Base-by-base conservation (phyloP, 2,888 invertebrate genomes). In the Lypha dubia region DNA sequence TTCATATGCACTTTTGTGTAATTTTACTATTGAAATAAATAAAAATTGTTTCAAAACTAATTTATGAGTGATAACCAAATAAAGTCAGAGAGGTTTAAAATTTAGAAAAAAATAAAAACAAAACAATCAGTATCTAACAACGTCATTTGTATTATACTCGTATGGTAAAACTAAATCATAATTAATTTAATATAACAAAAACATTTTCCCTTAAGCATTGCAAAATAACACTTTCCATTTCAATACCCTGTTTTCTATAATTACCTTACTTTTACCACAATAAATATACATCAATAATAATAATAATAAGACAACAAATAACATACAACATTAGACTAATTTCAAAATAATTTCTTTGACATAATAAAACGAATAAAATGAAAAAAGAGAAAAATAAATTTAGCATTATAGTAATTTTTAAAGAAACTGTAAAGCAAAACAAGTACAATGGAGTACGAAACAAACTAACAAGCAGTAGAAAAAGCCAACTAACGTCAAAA, bases 321-420 rank as follows among this genome's bases (percentile, higher is more conserved):
- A 62, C 46, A 49, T 35, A 68, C 60, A 77, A 73, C 32, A 71
- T 83, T 77, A 60, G 73, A 73, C 71, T 73, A 77, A 83, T 83
- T 71, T 67, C 60, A 77, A 60, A 20, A 83, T 73, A 77, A 73
- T 77, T 77, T 82, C 71, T 58, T 77, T 82, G 67, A 62, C 68
- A 83, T 41, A 71, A 77, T 71, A 58, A 75, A 77, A 65, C 20
- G 58, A 63, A 53, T 15, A 63, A 82, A 70, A 63, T 15, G n/a
- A n/a, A n/a, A n/a, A n/a, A n/a, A n/a, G n/a, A n/a, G n/a, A n/a
- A 70, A 81, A 81, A 68, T 38, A 58, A 22, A 82, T 58, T 38
- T 62, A 58, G 56, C 49, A 46, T 71, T 41, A 60, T 51, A 82
- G 68, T n/a, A n/a, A n/a, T n/a, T n/a, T n/a, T 70, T 76, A 35